Conservation (phyloP, 2,113 vertebrate genomes). For the Calonectris borealis region DNA sequence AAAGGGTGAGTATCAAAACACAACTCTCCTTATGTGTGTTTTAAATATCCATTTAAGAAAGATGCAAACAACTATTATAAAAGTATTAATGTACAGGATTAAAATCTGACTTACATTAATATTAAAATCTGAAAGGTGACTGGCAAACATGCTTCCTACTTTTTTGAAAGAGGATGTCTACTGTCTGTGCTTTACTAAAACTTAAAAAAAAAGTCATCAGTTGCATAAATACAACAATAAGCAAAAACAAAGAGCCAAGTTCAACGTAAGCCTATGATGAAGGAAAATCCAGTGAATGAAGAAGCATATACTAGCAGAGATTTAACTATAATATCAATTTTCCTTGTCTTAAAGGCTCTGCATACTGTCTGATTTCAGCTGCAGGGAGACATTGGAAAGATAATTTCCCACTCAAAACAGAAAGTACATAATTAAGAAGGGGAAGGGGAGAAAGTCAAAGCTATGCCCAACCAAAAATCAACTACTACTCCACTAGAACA, state of each 20-base stretch:
- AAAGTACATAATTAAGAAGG: neutral
- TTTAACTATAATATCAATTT: neutral
- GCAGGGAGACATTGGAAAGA: neutral
- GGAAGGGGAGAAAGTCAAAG: neutral
- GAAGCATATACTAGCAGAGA: neutral
- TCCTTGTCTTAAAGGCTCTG: neutral
- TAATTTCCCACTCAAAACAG: neutral
- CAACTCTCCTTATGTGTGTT: neutral
- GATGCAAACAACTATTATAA: neutral
- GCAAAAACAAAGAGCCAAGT: neutral
- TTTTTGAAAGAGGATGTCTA: neutral
- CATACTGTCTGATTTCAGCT: neutral
- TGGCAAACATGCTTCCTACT: neutral
- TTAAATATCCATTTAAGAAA: neutral
- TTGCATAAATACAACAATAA: neutral
- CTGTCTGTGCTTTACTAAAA: neutral
- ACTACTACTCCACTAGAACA: neutral
- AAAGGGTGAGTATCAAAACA: neutral
- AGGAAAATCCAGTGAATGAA: slow-evolving; percentile 1
- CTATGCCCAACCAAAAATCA: neutral
- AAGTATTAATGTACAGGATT: neutral
- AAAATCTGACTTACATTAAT: neutral
- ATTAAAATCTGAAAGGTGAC: neutral
- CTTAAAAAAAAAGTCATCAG: neutral
- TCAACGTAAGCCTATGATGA: neutral